Evolutionary conservation across 2,888 invertebrate species (phyloP), one percentile per base, ranked within the genome.

Genomic region (Ophioninae sp.): DNA sequence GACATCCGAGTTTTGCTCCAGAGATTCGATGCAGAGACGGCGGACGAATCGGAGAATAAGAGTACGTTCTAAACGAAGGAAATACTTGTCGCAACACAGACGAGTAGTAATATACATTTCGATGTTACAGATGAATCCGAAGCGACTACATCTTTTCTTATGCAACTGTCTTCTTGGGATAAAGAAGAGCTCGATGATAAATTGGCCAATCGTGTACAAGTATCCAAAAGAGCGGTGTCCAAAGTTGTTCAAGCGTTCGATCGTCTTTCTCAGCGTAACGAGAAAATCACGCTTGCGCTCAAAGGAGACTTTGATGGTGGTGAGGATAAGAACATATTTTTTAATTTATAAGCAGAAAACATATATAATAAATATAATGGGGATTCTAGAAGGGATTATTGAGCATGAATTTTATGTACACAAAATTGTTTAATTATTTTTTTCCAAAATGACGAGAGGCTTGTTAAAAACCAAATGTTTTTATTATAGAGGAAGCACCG

Each of bases 231-330:
- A 83, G 99, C 99, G 7, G 98, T 99, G 30, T 98, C 98, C 2
- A 99, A 99, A 94, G 97, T 99, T 41, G 96, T 99, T 75, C 98
- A 99, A 93, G 98, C 98, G 0, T 99, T 99, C 93, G 99, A 99
- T 93, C 95, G 99, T 75, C 94, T 99, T 77, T 97, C 98, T 94
- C 99, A 99, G 93, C 95, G 99, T 88, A 99, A 99, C 93, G 98
- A 98, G 91, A 98, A 98, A 93, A 97, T 99, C 87, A 97, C 98
- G 86, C 94, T 96, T 86, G 97, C 97, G 0, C 95, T 99, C 50
- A 98, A 97, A 92, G 97, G 97, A 62, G 96, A 97, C 91, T 94
- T 95, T 10, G 96, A 96, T 92, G 96, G 96, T 93, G 95, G 95
- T 95, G 93, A n/a, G 10, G 30, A 7, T 2, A 23, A 41, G 75